A percentile compares a stretch with the other conserved stretches of the same genome.
These are phyloP conservation scores for Diaperis boleti DNA, from an alignment of 2,888 invertebrate species.

Conservation along the genomic window DNA sequence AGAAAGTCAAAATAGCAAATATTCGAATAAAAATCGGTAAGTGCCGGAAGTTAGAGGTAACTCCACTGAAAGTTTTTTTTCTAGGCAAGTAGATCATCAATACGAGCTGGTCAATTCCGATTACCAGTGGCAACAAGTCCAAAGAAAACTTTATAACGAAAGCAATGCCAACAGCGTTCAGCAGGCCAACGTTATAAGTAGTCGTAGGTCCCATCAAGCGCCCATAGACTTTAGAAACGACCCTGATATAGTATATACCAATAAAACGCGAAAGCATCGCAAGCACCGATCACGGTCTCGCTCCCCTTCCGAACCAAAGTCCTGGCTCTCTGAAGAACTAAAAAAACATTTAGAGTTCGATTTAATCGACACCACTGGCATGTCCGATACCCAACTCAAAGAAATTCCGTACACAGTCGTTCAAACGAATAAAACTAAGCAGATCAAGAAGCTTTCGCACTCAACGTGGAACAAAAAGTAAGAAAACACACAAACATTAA, in stretches of 20 bases:
- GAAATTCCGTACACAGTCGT: conserved; percentile 92
- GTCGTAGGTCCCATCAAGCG: conserved; percentile 52
- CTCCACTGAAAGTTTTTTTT: conserved; percentile 2
- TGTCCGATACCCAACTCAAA: conserved; percentile 87
- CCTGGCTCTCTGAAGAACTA: conserved; percentile 80
- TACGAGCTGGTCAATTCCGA: conserved; percentile 88
- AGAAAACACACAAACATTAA: conserved; percentile 4
- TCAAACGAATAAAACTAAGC: conserved; percentile 76
- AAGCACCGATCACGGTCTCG: conserved; percentile 67
- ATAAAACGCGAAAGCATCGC: conserved; percentile 51
- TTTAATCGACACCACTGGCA: conserved; percentile 88
- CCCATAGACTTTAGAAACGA: conserved; percentile 43
- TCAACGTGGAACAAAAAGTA: conserved; percentile 54
- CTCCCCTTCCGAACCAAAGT: conserved; percentile 78
- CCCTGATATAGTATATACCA: conserved; percentile 39
- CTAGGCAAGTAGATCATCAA: conserved; percentile 53
- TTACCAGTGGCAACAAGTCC: conserved; percentile 90
- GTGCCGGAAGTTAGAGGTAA: background rate
- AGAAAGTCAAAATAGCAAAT: conserved; percentile 65
- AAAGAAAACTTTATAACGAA: conserved; percentile 77
- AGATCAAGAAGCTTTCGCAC: conserved; percentile 70
- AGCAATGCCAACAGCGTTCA: conserved; percentile 70
- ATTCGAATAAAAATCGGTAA: conserved; percentile 56
- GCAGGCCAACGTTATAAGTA: conserved; percentile 78
- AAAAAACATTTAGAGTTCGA: conserved; percentile 91